phyloP scores from a whole-genome alignment of 1,140 invertebrate genomes.

The Riptortus pedestris region DNA sequence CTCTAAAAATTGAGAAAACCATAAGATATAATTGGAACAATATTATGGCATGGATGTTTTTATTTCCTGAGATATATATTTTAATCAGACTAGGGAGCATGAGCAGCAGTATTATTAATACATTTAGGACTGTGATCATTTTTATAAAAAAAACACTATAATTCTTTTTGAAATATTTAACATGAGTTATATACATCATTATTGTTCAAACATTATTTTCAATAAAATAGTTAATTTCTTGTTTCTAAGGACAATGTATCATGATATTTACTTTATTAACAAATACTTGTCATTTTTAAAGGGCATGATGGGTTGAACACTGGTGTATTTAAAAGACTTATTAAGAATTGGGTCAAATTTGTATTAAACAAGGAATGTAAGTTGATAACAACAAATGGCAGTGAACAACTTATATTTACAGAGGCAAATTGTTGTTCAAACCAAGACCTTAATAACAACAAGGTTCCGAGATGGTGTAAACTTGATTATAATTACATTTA shows the following conservation, averaged over 20 bases:
- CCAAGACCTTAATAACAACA: conserved; percentile 18
- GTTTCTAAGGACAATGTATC: conserved; percentile 5
- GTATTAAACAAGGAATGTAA: conserved; percentile 19
- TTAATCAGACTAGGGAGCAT: conserved; percentile 1
- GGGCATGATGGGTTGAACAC: conserved; percentile 6
- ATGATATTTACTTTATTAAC: conserved; percentile 7
- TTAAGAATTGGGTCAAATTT: conserved; percentile 11
- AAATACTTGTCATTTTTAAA: neutral
- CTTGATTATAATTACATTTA: conserved; percentile 23
- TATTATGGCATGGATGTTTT: neutral
- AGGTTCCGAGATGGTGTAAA: conserved; percentile 20
- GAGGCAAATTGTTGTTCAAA: conserved; percentile 20
- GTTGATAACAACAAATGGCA: conserved; percentile 21
- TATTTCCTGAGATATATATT: neutral
- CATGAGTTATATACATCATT: conserved; percentile 12
- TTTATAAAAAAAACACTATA: conserved; percentile 5
- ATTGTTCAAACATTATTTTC: conserved; percentile 9
- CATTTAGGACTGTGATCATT: neutral
- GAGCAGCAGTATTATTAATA: conserved; percentile 4
- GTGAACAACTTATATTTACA: conserved; percentile 22
- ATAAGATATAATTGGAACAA: neutral
- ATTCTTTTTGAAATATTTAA: neutral
- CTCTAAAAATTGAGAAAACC: neutral
- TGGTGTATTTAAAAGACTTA: conserved; percentile 12
- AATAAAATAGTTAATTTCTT: conserved; percentile 15